Percentiles rank a stretch among this genome's conserved stretches.
phyloP scores from a whole-genome alignment of 2,888 invertebrate species.

The Gryllus longicercus region DNA sequence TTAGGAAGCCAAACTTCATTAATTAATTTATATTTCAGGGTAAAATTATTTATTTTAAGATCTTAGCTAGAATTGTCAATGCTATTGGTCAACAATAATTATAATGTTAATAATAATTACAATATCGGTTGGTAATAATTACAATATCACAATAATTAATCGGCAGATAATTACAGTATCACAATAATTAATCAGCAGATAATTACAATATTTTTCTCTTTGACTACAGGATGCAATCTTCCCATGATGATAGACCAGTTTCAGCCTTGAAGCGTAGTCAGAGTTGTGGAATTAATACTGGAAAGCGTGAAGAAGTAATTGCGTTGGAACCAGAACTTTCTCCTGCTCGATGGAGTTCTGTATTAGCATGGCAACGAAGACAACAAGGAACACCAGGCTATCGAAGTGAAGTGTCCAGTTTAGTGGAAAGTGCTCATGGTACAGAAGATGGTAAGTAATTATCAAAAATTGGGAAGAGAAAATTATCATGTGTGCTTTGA shows the following conservation, averaged over 20 bases:
- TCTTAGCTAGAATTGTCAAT: no score
- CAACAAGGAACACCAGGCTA: slow-evolving; percentile 38
- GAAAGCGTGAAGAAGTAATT: neutral
- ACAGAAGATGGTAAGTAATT: slow-evolving; percentile 42
- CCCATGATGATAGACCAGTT: neutral
- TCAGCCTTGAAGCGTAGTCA: slow-evolving; percentile 24
- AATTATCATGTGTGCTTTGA: no score
- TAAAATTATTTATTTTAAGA: no score
- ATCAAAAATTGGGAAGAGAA: no score
- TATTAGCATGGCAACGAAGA: slow-evolving; percentile 35
- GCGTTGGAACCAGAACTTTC: slow-evolving; percentile 23
- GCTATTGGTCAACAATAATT: neutral
- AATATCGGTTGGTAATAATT: neutral
- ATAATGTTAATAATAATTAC: neutral
- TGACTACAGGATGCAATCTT: neutral
- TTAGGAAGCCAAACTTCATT: no score
- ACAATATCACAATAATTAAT: neutral
- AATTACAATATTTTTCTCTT: neutral
- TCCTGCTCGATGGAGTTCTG: slow-evolving; percentile 35
- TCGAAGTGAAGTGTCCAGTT: slow-evolving; percentile 42
- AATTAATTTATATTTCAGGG: no score
- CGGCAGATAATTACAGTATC: neutral
- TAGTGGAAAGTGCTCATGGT: slow-evolving; percentile 41
- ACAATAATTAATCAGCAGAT: neutral
- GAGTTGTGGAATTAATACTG: slow-evolving; percentile 24